Evolutionary conservation across 2,797 vertebrate genomes (phyloP).

Genomic region (Micromesistius poutassou): DNA sequence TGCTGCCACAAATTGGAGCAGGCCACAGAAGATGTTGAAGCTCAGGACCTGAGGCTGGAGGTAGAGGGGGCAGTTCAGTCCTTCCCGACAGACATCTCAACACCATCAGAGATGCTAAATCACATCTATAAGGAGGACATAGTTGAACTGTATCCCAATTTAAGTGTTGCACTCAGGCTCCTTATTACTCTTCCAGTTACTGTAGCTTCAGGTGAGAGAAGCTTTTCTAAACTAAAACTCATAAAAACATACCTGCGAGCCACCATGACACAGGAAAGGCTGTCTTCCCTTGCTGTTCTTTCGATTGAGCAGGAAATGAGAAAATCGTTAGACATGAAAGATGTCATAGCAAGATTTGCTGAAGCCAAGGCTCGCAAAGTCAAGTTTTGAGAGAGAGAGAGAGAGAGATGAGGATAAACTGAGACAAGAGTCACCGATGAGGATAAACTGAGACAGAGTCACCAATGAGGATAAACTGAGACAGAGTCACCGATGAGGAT

Average conservation of each 20-base stretch:
- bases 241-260: not conserved
- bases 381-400: no score
- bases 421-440: no score
- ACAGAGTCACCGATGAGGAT: no score
- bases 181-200: slow-evolving; percentile 20
- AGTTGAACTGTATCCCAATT: slow-evolving; percentile 22
- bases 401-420: no score
- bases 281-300: slow-evolving; percentile 4
- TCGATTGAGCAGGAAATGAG: slow-evolving; percentile 14
- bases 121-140: slow-evolving; percentile 7
- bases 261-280: not conserved
- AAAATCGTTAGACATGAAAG: not conserved
- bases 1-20: no score
- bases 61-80: no score
- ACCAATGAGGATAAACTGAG: no score
- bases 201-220: slow-evolving; percentile 13
- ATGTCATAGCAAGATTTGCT: slow-evolving; percentile 7
- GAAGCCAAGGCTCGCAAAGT: no score
- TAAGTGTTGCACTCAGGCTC: slow-evolving; percentile 17
- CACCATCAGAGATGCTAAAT: slow-evolving; percentile 26
- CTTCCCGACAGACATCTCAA: no score
- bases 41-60: no score
- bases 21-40: no score
- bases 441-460: no score
- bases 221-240: not conserved